phyloP scores from a whole-genome alignment of 1,140 invertebrate species.

The Hesperophylax magnus region DNA sequence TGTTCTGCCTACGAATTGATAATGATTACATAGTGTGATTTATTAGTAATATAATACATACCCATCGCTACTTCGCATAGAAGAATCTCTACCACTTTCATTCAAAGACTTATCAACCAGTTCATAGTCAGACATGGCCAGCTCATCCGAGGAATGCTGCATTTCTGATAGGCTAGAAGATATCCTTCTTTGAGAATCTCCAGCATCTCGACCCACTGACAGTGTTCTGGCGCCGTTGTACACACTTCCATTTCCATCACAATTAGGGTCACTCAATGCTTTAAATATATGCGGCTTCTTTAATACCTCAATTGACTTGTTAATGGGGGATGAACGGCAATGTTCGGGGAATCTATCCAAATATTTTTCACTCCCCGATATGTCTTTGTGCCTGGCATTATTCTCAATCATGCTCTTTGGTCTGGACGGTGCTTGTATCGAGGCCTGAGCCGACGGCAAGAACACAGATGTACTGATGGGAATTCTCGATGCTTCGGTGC shows the following conservation, averaged over 20 bases:
- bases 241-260: slow-evolving; percentile 28
- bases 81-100: slow-evolving; percentile 36
- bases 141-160: slow-evolving; percentile 44
- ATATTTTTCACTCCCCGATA: slow-evolving; percentile 46
- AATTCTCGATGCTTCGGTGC: slow-evolving; percentile 44
- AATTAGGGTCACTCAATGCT: slow-evolving; percentile 53
- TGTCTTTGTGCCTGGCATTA: background rate
- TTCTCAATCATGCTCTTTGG: slow-evolving; percentile 49
- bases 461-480: slow-evolving; percentile 43
- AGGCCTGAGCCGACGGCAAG: slow-evolving; percentile 6
- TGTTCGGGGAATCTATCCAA: slow-evolving; percentile 36
- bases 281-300: slow-evolving; percentile 45
- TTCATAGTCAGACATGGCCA: slow-evolving; percentile 34
- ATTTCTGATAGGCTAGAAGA: slow-evolving; percentile 52
- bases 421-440: slow-evolving; percentile 5
- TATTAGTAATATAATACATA: slow-evolving; percentile 16
- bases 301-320: slow-evolving; percentile 48
- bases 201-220: background rate
- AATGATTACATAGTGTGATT: no score
- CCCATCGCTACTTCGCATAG: slow-evolving; percentile 41
- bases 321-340: slow-evolving; percentile 37
- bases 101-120: slow-evolving; percentile 28
- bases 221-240: slow-evolving; percentile 22
- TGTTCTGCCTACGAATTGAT: no score
- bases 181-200: slow-evolving; percentile 43